Conservation (phyloP, 2,888 invertebrate genomes). For the Mylabris sibirica region DNA sequence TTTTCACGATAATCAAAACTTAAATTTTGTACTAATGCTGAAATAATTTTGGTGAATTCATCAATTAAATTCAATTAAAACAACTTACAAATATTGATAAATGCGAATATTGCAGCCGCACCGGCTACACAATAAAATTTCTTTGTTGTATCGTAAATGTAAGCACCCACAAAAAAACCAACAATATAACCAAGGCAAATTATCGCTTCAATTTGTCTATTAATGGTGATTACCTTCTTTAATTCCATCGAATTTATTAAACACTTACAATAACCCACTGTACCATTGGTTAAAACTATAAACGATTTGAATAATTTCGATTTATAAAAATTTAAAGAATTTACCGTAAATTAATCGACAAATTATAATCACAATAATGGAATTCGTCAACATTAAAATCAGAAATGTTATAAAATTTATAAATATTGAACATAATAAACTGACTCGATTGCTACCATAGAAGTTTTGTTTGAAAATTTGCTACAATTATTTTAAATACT, state of each 20-base stretch:
- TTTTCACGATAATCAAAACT: background rate
- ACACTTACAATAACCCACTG: background rate
- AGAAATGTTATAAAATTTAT: background rate
- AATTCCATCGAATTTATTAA: background rate
- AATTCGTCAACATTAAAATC: conserved; percentile 1
- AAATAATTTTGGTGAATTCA: background rate
- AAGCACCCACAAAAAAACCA: background rate
- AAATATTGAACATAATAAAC: background rate
- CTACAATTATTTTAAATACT: background rate
- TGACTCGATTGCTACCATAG: background rate
- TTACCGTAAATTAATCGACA: background rate
- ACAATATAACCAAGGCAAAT: background rate
- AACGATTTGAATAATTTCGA: background rate
- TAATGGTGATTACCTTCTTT: background rate
- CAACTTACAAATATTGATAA: background rate
- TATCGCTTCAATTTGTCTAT: background rate
- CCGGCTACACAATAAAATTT: background rate
- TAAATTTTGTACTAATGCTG: background rate
- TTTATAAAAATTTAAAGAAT: background rate
- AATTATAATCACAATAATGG: background rate
- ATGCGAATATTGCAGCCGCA: background rate
- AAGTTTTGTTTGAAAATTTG: background rate
- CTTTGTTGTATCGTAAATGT: background rate
- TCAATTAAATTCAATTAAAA: background rate
- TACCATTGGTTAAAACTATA: background rate